Evolutionary conservation across 92 coral and sea anemone genomes (phyloP), one percentile per base, ranked within the genome.

Genomic region (Porites lobata): DNA sequence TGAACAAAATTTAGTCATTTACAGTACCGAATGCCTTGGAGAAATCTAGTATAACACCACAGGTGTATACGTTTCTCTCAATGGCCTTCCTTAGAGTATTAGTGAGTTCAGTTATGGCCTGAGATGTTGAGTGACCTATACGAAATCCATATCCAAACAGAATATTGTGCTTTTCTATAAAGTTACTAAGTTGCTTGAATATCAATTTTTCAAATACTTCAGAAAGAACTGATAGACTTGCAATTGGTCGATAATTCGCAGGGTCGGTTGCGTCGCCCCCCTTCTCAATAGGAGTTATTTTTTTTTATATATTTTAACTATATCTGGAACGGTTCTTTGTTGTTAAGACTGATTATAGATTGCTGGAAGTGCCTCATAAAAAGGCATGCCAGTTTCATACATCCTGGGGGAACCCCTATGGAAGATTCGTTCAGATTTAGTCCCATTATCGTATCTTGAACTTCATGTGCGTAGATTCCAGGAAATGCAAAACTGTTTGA

Each of bases 71-170:
- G 47, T 21, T 14, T n/a, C 4, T 38, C 22, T 50, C 52, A 22
- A 24, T 12, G 47, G 73, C 22, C 47, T 50, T 69, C 7, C 73
- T 15, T 38, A 3, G 47, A 38, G 47, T 38, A 7, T 38, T 5
- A 38, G 47, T 4, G 47, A 38, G 47, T 38, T 19, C 32, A 50
- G 32, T 69, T 69, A 50, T 57, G 50, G 50, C 38, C n/a, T 22
- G 22, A 74, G 62, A 38, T 38, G 6, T 38, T 38, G 6, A 38
- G 47, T 38, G 57, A 54, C 78, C 62, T 58, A 7, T 22, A 50
- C 50, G 9, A 54, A 54, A 74, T 74, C 38, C 78, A 8, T 74
- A 22, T 74, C 78, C 78, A 74, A 69, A 69, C 22, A 69, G 73
- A 69, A 69, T 69, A 50, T 69, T 69, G 43, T 69, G 73, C 22